These are phyloP conservation scores for Carcina quercana DNA, from an alignment of 2,888 invertebrate genomes.

Conservation along the genomic window DNA sequence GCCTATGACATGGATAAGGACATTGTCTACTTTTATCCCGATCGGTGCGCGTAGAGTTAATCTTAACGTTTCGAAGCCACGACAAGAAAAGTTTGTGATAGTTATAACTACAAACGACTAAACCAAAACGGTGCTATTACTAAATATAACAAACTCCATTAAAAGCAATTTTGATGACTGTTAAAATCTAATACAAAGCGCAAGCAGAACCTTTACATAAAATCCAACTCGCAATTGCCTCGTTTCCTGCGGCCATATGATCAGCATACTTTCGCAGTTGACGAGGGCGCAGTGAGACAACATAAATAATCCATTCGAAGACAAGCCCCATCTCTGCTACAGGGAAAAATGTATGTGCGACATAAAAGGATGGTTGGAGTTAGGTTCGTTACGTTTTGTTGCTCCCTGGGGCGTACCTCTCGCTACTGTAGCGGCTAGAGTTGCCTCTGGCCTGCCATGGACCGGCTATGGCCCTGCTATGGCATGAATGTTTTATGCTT, in stretches of 20 bases:
- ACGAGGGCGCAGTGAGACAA: conserved; percentile 40
- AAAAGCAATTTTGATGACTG: too few relatives aligned
- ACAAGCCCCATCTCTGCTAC: conserved; percentile 38
- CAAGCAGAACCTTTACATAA: too few relatives aligned
- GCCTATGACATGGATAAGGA: too few relatives aligned
- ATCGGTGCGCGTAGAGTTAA: conserved; percentile 24
- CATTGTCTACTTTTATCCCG: conserved; percentile 21
- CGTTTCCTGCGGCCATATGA: conserved; percentile 39
- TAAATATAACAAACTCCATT: too few relatives aligned
- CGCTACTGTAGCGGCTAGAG: conserved; percentile 33
- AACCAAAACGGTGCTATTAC: too few relatives aligned
- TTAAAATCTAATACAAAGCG: too few relatives aligned
- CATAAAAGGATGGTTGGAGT: conserved; percentile 55
- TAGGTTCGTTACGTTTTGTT: conserved; percentile 70
- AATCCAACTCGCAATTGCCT: too few relatives aligned
- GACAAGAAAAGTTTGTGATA: too few relatives aligned
- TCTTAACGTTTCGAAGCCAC: too few relatives aligned
- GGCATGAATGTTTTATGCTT: conserved; percentile 63
- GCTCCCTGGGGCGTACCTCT: conserved; percentile 53
- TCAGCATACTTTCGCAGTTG: conserved; percentile 40
- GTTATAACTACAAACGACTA: too few relatives aligned
- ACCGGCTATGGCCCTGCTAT: conserved; percentile 28
- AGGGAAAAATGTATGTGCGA: conserved; percentile 62
- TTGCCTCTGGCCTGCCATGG: too few relatives aligned
- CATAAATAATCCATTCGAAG: conserved; percentile 63